Base-by-base conservation (phyloP, 1,140 invertebrate species). In the Ptiloglossa arizonensis region DNA sequence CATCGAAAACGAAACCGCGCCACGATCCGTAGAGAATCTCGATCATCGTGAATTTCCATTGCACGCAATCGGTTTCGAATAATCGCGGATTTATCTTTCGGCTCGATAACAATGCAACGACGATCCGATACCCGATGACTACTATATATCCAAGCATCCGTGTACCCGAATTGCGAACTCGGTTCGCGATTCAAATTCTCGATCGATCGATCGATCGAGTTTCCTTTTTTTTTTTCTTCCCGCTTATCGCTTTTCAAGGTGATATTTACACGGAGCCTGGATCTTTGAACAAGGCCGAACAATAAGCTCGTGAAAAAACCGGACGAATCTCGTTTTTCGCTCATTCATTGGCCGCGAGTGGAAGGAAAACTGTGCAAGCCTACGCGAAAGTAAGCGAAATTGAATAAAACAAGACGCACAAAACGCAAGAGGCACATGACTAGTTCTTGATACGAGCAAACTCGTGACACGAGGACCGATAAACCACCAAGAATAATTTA, bases 401-500 rank as follows among this genome's bases (percentile, higher is more conserved):
- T 83, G 64, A 77, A 70, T 41, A 78, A 81, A 85, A 78, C 63
- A 85, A 85, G 78, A 80, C n/a, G 41, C 13, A 48, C 24, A 66
- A 79, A 57, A 60, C 46, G 44, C 62, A 17, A 68, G 60, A 70
- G 71, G 84, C 87, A 86, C 87, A 87, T 88, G 87, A 88, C 86
- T 87, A 50, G 29, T 32, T n/a, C 24, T 79, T 84, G 86, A 87
- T 87, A 87, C 35, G 63, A 52, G 38, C 29, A 80, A 66, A 85
- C 87, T 88, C 86, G 87, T 88, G 87, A 87, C 86, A 54, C 70
- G 38, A 32, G 38, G n/a, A 19, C 60, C 70, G 87, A 88, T 87
- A 86, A 87, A 71, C 52, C 54, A 72, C 54, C 24, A 38, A 66
- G 72, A 73, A 73, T 70, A 76, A 83, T 86, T 86, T 86, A 79